These are phyloP conservation scores for Callyntrura guangdongensis DNA, from an alignment of 2,888 invertebrate genomes.

Conservation along the genomic window DNA sequence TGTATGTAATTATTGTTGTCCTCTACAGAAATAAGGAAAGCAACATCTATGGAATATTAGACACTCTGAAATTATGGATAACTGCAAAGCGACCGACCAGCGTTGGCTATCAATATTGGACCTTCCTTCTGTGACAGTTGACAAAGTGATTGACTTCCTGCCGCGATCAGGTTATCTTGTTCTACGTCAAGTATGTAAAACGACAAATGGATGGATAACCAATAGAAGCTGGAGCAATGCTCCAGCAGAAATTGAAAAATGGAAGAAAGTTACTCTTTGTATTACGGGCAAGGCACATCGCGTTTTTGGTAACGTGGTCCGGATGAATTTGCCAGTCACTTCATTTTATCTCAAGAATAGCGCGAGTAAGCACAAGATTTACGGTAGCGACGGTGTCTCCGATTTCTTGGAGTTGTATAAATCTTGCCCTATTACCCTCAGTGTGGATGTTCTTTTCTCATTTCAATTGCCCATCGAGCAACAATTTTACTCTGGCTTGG, in stretches of 20 bases:
- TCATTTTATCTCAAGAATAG: not conserved
- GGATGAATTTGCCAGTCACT: constrained; percentile 30
- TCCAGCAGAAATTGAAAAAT: not conserved
- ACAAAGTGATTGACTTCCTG: not conserved
- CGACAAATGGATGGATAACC: constrained; percentile 16
- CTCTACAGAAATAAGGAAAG: not conserved
- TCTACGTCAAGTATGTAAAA: constrained; percentile 31
- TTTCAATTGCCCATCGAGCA: not conserved
- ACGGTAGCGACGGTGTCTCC: not conserved
- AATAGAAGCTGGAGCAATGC: not conserved
- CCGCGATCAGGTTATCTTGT: not conserved
- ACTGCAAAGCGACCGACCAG: too few relatives aligned
- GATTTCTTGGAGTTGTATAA: constrained; percentile 6
- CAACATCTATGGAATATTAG: too few relatives aligned
- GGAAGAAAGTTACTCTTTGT: not conserved
- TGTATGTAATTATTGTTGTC: not conserved
- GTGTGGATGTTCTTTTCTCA: constrained; percentile 6
- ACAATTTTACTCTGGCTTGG: not conserved
- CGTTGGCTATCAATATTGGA: too few relatives aligned
- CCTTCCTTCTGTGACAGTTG: not conserved
- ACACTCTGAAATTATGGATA: too few relatives aligned
- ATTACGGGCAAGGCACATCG: constrained; percentile 26
- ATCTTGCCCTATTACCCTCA: not conserved
- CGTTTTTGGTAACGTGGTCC: not conserved
- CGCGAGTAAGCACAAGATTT: not conserved